Evolutionary conservation across 2,888 invertebrate genomes (phyloP).

Genomic region (Panzeria rudis): DNA sequence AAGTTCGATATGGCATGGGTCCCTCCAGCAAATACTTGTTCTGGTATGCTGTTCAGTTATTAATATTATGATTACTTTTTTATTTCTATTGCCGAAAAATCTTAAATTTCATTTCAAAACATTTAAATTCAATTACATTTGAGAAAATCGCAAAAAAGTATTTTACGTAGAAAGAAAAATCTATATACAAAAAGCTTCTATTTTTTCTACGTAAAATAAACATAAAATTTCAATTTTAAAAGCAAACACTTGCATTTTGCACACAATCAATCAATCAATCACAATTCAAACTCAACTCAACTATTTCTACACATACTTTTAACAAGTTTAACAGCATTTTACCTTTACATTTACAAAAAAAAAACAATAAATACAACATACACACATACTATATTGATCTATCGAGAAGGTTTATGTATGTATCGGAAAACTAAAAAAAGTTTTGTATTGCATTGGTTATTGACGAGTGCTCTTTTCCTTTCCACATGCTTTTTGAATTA

Average conservation of each 20-base stretch:
- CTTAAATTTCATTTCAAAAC: conserved; percentile 26
- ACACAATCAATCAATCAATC: conserved; percentile 69
- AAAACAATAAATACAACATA: neutral
- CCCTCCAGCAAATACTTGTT: conserved; percentile 1
- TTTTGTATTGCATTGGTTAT: neutral
- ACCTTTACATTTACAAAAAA: conserved; percentile 2
- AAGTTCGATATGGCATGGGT: conserved; percentile 36
- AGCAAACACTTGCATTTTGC: conserved; percentile 69
- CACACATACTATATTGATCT: neutral
- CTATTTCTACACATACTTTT: conserved; percentile 32
- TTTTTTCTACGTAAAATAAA: conserved; percentile 53
- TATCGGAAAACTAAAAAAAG: neutral
- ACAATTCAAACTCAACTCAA: conserved; percentile 56
- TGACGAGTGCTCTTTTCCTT: neutral
- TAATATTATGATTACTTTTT: neutral
- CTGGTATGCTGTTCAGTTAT: conserved; percentile 30
- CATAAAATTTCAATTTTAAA: conserved; percentile 70
- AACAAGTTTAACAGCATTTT: neutral
- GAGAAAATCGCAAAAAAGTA: neutral
- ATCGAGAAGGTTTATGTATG: neutral
- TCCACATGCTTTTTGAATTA: neutral
- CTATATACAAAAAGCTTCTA: neutral
- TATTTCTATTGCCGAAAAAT: neutral
- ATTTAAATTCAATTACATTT: conserved; percentile 62
- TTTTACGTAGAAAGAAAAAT: conserved; percentile 1